Conservation (phyloP, 2,797 vertebrate species). For the Rhincodon typus region DNA sequence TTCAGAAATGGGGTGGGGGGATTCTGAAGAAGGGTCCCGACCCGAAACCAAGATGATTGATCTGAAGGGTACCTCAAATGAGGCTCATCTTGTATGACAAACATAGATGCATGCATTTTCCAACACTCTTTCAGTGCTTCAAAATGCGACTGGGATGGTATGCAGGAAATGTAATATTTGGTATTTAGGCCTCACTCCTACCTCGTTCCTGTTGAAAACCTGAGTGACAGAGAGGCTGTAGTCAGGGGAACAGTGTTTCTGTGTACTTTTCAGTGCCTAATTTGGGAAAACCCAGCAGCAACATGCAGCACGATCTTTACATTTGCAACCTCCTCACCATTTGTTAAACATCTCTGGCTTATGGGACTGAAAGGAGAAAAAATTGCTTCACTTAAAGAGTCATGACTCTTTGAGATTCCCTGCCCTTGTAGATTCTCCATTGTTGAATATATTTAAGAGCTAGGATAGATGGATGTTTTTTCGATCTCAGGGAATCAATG, state of each 20-base stretch:
- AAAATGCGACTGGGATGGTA: background rate
- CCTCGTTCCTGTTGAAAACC: background rate
- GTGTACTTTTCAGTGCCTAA: background rate
- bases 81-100: background rate
- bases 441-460: too few species aligned
- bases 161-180: background rate
- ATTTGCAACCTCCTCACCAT: background rate
- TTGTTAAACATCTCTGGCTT: background rate
- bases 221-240: background rate
- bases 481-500: too few species aligned
- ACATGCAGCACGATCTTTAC: background rate
- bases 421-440: too few species aligned
- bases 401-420: too few species aligned
- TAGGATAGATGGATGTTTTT: too few species aligned
- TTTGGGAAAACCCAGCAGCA: background rate
- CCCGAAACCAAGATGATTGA: background rate
- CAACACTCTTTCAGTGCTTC: background rate
- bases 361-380: background rate
- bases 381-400: too few species aligned
- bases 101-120: background rate
- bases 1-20: too few species aligned
- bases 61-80: background rate
- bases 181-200: background rate
- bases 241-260: background rate
- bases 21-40: too few species aligned